Evolutionary conservation across 2,797 vertebrate species (phyloP), one percentile per base, ranked within the genome.

Genomic region (Myioborus miniatus): DNA sequence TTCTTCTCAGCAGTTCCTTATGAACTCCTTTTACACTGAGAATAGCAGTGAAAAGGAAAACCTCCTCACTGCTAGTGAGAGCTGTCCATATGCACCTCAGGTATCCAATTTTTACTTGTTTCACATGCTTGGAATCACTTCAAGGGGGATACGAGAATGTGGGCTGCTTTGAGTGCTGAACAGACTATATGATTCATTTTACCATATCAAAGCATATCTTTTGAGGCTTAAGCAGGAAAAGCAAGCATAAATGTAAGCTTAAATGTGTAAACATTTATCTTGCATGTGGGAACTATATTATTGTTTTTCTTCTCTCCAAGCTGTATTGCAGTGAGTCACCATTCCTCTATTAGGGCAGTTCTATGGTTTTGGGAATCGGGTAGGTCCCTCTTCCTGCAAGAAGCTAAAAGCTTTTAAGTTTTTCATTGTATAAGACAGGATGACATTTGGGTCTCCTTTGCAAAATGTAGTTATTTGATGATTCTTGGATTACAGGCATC

Each of bases 371-470:
- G 64, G 47, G 8, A 21, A 12, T 22, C 91, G n/a, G 3, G 19
- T 81, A 41, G 10, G 43, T 27, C 30, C 23, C 5, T 88, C 3
- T 46, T 90, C 29, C 14, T 37, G 14, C 37, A 83, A 41, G 27
- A 88, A 55, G 2, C 0, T 56, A 30, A 34, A 80, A 52, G 24
- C 7, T 90, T 89, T 46, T 17, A 55, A 60, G 9, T 11, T 5
- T 27, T 83, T 9, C 62, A 34, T 50, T 56, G 29, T 19, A 41
- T n/a, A 52, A 72, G 16, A 30, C 24, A 65, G 16, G 13, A 62
- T 89, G 70, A 84, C 15, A 69, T 69, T 67, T 75, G 43, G 6
- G 12, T 72, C 32, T 93, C 24, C 37, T 82, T 93, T 80, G 72
- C 64, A 95, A 95, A 58, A 37, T 5, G 1, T 11, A 69, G 6